Evolutionary conservation across 2,113 vertebrate genomes (phyloP), one percentile per base, ranked within the genome.

Genomic region (Cathartes aura): DNA sequence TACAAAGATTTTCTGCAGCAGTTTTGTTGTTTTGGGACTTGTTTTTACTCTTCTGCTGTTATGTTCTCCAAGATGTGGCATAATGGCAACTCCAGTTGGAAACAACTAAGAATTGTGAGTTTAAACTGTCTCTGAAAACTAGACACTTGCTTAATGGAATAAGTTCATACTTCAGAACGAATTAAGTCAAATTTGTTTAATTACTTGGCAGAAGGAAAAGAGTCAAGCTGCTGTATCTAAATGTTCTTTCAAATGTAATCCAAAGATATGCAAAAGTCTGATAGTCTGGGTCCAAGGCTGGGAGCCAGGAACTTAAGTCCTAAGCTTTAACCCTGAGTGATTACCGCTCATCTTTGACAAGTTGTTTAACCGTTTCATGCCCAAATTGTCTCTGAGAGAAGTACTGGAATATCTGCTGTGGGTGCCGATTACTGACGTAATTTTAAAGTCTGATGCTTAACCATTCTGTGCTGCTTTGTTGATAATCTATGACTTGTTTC

Each of bases 211-310:
- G 94, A 73, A 90, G 71, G 72, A 85, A 64, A 60, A 47, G 30
- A 83, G 38, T 64, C 58, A 45, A 48, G 62, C 30, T 45, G 67
- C 75, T 95, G 64, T 81, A 73, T 93, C 74, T 96, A 40, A 70
- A 9, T 70, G 74, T 90, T 86, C 93, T 92, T 90, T 88, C 88
- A 76, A 90, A 71, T 90, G 42, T 83, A 86, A 92, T 97, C 74
- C 74, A 74, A 21, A 93, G 92, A 83, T 88, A 64, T 0, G 36
- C 34, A 6, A 1, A 82, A 92, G 50, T 84, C 63, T 50, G 83
- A 81, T 92, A 96, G 93, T 83, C 63, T 78, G 59, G 45, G 68
- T 78, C 63, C 47, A 70, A 92, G 91, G 87, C 89, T 89, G 68
- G 29, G 19, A 91, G 45, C 67, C 86, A 87, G 79, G 75, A 93